Base-by-base conservation (phyloP, 2,113 vertebrate genomes). In the Piaya cayana region DNA sequence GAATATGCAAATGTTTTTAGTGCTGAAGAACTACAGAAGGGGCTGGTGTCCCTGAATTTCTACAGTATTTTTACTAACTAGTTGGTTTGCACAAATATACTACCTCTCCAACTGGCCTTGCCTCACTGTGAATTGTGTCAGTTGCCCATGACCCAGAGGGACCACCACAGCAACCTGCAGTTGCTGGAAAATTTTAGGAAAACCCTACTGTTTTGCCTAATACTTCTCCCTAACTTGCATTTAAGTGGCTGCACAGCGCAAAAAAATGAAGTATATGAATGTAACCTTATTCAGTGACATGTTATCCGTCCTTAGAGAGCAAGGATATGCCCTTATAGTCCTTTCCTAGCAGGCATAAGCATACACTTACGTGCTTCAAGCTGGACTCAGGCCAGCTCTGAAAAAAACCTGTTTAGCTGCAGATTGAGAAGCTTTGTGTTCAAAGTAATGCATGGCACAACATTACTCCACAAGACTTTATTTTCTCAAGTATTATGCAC, bases 141-240 rank as follows among this genome's bases (percentile, higher is more conserved):
- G 4, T 43, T 84, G 11, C 27, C 6, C 10, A 43, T 84, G 62
- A 60, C 21, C 9, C 22, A 29, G 36, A 89, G 22, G 27, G 56
- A 6, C 18, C 14, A 39, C 37, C 1, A 1, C 8, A 9, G 10
- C 45, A 88, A 7, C 16, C 18, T 86, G 30, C 13, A 45, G 23
- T 7, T 68, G 30, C 7, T 34, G 71, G 49, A 37, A 72, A 71
- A 68, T 21, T 81, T 82, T 60, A 63, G 36, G 26, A 77, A 14
- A 68, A 42, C 13, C 6, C 20, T 20, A 1, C 3, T n/a, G 30
- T 75, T 62, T 36, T 6, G 4, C 5, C 3, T 12, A 42, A 3
- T 29, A 12, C 7, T 67, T 84, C 29, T n/a, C 52, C 65, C 36
- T 42, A 83, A 15, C 11, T 86, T 29, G 30, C 8, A 15, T 69